Evolutionary conservation across 2,888 invertebrate genomes (phyloP).

Genomic region (Hecatera dysodea): DNA sequence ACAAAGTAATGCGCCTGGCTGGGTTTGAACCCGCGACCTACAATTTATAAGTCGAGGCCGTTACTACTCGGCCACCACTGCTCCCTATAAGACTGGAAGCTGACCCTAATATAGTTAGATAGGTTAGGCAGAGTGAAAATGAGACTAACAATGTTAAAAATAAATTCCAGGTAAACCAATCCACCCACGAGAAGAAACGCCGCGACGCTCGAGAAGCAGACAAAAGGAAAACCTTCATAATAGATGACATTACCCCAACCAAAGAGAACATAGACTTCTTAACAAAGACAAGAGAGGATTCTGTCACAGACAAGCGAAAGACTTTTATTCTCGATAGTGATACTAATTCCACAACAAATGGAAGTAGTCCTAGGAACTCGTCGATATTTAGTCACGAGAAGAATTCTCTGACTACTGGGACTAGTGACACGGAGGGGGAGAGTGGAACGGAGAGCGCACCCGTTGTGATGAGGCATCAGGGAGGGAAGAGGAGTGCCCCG

Average conservation of each 20-base stretch:
- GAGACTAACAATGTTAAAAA: background rate
- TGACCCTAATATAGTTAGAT: background rate
- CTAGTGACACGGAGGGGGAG: constrained; percentile 86
- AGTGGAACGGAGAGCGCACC: constrained; percentile 87
- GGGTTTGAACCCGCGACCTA: too few relatives aligned
- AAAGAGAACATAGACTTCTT: constrained; percentile 84
- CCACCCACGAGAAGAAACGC: constrained; percentile 77
- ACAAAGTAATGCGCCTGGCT: too few relatives aligned
- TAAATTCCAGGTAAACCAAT: constrained; percentile 79
- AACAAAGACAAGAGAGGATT: constrained; percentile 72
- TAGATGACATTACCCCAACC: constrained; percentile 85
- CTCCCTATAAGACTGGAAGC: background rate
- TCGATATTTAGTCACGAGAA: constrained; percentile 87
- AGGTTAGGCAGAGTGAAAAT: background rate
- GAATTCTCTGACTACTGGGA: constrained; percentile 78
- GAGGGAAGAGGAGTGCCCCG: constrained; percentile 72
- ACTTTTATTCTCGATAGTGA: constrained; percentile 88
- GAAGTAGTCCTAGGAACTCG: constrained; percentile 87
- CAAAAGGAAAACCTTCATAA: constrained; percentile 84
- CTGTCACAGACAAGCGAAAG: constrained; percentile 82
- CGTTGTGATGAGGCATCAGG: constrained; percentile 79
- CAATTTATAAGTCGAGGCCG: too few relatives aligned
- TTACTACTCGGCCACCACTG: too few relatives aligned
- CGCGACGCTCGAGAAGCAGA: constrained; percentile 75
- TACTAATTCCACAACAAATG: constrained; percentile 87